Conservation (phyloP, 2,797 vertebrate species). For the Eidolon dupreanum region DNA sequence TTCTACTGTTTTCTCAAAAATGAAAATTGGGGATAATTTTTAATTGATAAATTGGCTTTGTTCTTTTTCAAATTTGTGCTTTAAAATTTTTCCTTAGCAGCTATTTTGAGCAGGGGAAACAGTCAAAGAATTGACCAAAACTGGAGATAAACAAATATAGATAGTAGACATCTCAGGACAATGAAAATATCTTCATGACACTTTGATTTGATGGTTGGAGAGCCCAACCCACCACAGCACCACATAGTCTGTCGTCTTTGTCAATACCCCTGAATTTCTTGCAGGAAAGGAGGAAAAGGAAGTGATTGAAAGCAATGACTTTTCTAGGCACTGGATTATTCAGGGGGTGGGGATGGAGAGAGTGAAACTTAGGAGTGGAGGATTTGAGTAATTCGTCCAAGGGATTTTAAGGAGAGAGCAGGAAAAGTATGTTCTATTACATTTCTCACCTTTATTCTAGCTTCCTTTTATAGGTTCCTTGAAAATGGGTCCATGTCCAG, state of each 20-base stretch:
- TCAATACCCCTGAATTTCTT: neutral
- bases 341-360: neutral
- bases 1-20: neutral
- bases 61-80: neutral
- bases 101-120: neutral
- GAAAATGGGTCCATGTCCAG: neutral
- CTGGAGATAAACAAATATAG: neutral
- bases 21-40: slow-evolving; percentile 12
- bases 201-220: neutral
- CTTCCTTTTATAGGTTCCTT: neutral
- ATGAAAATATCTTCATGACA: neutral
- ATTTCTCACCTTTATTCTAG: neutral
- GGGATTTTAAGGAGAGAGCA: neutral
- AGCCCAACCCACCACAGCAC: neutral
- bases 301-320: neutral
- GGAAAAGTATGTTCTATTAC: neutral
- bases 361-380: neutral
- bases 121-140: neutral
- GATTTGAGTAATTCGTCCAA: neutral
- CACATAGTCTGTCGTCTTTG: neutral
- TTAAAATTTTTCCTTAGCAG: neutral
- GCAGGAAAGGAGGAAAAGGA: neutral
- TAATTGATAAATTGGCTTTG: neutral
- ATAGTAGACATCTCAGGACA: neutral
- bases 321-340: neutral